Conservation (phyloP, 2,888 invertebrate species). For the Yponomeuta plumbellus region DNA sequence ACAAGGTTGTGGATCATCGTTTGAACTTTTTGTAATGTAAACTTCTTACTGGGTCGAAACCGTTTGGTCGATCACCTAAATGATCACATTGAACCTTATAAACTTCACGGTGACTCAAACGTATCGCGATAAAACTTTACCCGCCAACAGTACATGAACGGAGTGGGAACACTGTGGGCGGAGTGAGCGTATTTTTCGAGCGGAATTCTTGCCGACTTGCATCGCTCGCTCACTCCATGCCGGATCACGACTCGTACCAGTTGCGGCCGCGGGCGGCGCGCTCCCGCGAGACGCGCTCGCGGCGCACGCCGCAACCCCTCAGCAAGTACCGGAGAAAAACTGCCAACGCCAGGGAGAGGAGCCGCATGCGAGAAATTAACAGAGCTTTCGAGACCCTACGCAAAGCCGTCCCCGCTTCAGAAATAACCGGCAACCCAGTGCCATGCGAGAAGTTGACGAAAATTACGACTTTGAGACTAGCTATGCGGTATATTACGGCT, state of each 20-base stretch:
- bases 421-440: constrained; percentile 66
- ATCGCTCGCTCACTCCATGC: constrained; percentile 57
- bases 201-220: constrained; percentile 38
- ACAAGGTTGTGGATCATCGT: no score
- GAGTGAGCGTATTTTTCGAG: constrained; percentile 65
- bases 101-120: background rate
- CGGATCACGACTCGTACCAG: constrained; percentile 75
- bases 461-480: constrained; percentile 90
- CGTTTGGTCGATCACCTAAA: no score
- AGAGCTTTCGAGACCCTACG: constrained; percentile 90
- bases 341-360: constrained; percentile 91
- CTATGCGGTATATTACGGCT: constrained; percentile 91
- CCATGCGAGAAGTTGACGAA: constrained; percentile 90
- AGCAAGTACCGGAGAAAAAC: constrained; percentile 94
- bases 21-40: no score
- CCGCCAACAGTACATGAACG: constrained; percentile 56
- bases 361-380: constrained; percentile 93
- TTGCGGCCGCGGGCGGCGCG: constrained; percentile 71
- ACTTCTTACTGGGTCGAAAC: background rate
- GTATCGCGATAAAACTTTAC: background rate
- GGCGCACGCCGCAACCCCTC: constrained; percentile 83
- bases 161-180: constrained; percentile 58
- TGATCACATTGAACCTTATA: background rate
- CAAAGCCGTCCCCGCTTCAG: constrained; percentile 82
- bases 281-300: constrained; percentile 70